Base-by-base conservation (phyloP, 2,888 invertebrate species). In the Caenorhabditis macrosperma region DNA sequence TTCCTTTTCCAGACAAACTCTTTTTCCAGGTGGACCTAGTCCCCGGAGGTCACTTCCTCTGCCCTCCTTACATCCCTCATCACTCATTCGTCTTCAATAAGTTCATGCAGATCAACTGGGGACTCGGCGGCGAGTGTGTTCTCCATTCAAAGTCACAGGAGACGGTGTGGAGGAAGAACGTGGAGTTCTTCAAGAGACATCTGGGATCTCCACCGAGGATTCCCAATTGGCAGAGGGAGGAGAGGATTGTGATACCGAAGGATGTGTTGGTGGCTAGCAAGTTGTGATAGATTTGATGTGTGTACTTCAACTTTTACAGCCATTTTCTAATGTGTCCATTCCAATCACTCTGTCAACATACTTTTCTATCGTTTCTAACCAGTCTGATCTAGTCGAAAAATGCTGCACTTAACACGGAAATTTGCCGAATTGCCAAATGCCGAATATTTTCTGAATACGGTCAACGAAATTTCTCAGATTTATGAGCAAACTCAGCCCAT, bases 41-140 rank as follows among this genome's bases (percentile, higher is more conserved):
- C 6, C 17, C 41, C 4, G 67, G 67, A 5, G 82, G 82, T 1
- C 82, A 82, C 57, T 15, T 57, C 2, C 54, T 76, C 60, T 41
- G 61, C 15, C 76, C 76, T 6, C 82, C 82, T 2, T 82, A 71
- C 54, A 71, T 55, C 30, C 78, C 78, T 2, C 71, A 75, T 38
- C 76, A 67, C 15, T 24, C 41, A 12, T 38, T 57, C 9, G 50
- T 55, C 22, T 76, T 59, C 46, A 71, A 78, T 35, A 69, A 60
- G 20, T 69, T 66, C 28, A 52, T 63, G 33, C 61, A 71, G n/a
- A 0, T 35, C 22, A 17, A 10, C 1, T 72, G 76, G 30, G 82
- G 76, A 2, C 77, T 60, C 17, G 82, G 82, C 10, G 82, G 82
- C 4, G 77, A 82, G 17, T 52, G 48, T 1, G 38, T 63, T 6